Evolutionary conservation across 1,140 invertebrate genomes (phyloP).

Genomic region (Meloidogyne hapla): DNA sequence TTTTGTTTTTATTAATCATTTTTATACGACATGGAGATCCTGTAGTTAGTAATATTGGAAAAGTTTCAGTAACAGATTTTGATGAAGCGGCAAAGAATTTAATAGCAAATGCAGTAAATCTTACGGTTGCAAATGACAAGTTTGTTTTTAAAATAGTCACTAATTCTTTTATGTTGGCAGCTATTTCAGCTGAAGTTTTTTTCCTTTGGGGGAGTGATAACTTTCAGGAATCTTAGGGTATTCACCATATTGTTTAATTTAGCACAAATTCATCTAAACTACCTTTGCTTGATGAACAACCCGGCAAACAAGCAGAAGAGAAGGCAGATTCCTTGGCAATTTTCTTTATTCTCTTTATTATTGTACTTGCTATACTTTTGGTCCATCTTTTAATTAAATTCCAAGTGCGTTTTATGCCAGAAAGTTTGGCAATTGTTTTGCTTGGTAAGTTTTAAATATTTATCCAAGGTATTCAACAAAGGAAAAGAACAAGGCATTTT

Average conservation of each 20-base stretch:
- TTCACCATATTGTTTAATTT: no score
- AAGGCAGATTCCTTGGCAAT: conserved; percentile 54
- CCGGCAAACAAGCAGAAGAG: conserved; percentile 45
- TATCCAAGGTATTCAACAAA: no score
- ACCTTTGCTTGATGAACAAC: conserved; percentile 25
- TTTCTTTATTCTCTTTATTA: conserved; percentile 53
- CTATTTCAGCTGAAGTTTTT: no score
- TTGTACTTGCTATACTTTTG: conserved; percentile 82
- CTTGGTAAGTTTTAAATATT: no score
- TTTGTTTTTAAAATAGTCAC: not conserved
- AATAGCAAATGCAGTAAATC: conserved; percentile 3
- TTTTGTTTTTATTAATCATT: conserved; percentile 7
- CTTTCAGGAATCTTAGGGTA: no score
- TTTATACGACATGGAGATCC: not conserved
- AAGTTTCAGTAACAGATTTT: not conserved
- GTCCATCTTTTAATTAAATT: conserved; percentile 91
- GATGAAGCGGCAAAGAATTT: not conserved
- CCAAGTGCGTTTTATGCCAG: conserved; percentile 91
- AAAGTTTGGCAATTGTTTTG: conserved; percentile 94
- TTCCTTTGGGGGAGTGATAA: no score
- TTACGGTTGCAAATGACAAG: not conserved
- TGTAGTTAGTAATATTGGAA: not conserved
- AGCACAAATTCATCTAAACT: conserved; percentile 29
- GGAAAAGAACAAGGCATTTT: no score
- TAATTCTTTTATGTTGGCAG: not conserved